Evolutionary conservation across 2,888 invertebrate genomes (phyloP), one percentile per base, ranked within the genome.

Genomic region (Polyommatus icarus): DNA sequence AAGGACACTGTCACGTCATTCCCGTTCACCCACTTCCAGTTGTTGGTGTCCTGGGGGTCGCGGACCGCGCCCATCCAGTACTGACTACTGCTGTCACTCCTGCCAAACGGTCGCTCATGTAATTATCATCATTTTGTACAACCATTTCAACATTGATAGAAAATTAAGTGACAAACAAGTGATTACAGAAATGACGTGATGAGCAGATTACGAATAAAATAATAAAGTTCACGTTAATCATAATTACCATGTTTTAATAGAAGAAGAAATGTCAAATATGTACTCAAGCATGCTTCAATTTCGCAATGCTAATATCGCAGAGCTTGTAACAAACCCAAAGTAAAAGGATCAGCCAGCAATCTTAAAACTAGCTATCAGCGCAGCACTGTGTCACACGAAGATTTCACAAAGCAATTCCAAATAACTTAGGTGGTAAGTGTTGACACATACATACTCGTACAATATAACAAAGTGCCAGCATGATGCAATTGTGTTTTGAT

Each of bases 61-160:
- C 98, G 95, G 8, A 98, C 96, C 0, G 98, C 98, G 0, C 98
- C 98, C 97, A 98, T 97, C 98, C 98, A 98, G 89, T 98, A 98
- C 84, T 98, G 98, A 79, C 98, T 98, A 86, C 97, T 97, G 32
- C 97, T 97, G 91, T 98, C 98, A 86, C 97, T 98, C 86, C 97
- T 96, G 91, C 71, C 80, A 85, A 85, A 76, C 76, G 79, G 76
- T 72, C 18, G 67, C 40, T 15, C n/a, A 76, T 61, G 46, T 71
- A 73, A 76, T 46, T 78, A 67, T 75, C 40, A 59, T 54, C 54
- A 54, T 54, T 54, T 54, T 54, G 46, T 46, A 46, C 40, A 46
- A 46, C 10, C 46, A 10, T 10, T 8, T 46, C 7, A 46, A 46
- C 54, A 54, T 54, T 54, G 5, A 1, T 54, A 54, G 54, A 54